These are phyloP conservation scores for Raja brachyura DNA, from an alignment of 2,113 vertebrate species.

Conservation along the genomic window DNA sequence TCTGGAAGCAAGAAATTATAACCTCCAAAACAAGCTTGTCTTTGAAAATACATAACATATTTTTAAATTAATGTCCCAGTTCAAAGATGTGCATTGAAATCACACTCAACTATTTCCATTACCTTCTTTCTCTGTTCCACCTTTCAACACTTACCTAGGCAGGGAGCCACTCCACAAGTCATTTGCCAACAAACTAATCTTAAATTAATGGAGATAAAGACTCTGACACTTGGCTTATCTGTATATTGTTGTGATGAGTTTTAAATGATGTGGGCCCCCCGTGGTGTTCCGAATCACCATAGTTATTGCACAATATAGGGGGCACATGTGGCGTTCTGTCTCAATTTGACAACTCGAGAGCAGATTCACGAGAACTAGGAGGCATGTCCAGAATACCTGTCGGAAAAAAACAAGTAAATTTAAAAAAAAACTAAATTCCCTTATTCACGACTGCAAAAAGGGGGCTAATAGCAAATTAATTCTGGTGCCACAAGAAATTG, in stretches of 20 bases:
- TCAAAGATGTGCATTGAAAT: neutral
- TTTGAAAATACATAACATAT: neutral
- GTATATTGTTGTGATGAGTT: neutral
- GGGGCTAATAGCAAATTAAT: neutral
- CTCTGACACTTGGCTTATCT: neutral
- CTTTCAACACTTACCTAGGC: neutral
- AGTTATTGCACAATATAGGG: neutral
- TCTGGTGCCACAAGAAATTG: neutral
- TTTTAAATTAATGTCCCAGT: neutral
- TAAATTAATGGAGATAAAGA: neutral
- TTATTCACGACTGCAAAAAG: no score
- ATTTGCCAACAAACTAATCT: slow-evolving; percentile 18
- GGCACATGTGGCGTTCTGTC: neutral
- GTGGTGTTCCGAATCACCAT: neutral
- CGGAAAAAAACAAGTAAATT: neutral
- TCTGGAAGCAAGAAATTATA: neutral
- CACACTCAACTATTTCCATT: neutral
- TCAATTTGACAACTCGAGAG: neutral
- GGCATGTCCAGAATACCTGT: neutral
- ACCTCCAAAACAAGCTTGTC: neutral
- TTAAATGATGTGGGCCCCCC: neutral
- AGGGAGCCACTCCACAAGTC: neutral
- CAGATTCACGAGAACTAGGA: neutral
- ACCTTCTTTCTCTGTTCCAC: neutral
- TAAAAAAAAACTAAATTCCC: neutral